Base-by-base conservation (phyloP, 2,888 invertebrate genomes). In the Stegana nigrithorax region DNA sequence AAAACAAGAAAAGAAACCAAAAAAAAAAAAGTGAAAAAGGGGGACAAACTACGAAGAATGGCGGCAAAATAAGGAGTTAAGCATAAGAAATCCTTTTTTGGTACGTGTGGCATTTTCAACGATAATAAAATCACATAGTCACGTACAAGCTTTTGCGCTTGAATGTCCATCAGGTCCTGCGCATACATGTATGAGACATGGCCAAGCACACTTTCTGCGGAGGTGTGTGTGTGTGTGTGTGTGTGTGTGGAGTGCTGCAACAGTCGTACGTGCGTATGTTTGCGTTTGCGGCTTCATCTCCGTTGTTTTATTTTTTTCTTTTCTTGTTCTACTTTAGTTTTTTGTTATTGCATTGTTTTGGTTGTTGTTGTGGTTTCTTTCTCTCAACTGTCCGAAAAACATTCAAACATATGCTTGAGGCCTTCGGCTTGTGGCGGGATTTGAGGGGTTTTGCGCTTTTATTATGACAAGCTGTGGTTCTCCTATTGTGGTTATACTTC, bases 91-190 rank as follows among this genome's bases (percentile, higher is more conserved):
- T 80, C 70, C 71, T 77, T 66, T 45, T 59, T 61, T 65, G 67
- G 68, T 79, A 75, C 75, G 75, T 80, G 73, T 66, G 70, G 78
- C 68, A 78, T 73, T 78, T 79, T 71, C 75, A 73, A 72, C 75
- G 75, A 74, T 75, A 81, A 83, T 83, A 81, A 83, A 81, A 81
- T 78, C 78, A 71, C 68, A 73, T 74, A 82, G 82, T 81, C 81
- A 81, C 81, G 81, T 83, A 69, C 71, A 63, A 62, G 57, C 72
- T 69, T 69, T 67, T 67, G 68, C 66, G 60, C 64, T 66, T 73
- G 66, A 71, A 62, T 75, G 78, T 80, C 78, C 76, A 78, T 80
- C 73, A 67, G 39, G 19, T 32, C 21, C 53, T 32, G 14, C n/a
- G 29, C 45, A 4, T 32, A 2, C 32, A 32, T 32, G 12, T 32